Conservation (phyloP, 2,888 invertebrate genomes). For the Quadroppia sp. region DNA sequence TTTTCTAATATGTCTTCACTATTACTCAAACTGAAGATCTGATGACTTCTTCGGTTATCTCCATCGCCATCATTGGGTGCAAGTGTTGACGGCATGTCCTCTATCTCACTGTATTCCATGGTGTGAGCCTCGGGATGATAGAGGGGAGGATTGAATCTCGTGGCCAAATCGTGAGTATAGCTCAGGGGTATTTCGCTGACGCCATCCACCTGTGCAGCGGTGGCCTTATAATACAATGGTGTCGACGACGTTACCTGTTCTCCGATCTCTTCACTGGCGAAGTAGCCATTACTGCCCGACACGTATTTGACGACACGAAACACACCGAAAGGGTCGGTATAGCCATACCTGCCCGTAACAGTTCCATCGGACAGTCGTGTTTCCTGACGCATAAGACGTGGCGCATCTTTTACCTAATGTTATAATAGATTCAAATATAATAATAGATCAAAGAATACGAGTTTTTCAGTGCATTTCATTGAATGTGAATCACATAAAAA, state of each 20-base stretch:
- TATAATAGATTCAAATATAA: background rate
- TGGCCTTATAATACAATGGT: slow-evolving; percentile 36
- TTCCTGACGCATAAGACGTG: slow-evolving; percentile 42
- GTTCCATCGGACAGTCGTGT: slow-evolving; percentile 41
- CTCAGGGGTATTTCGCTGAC: background rate
- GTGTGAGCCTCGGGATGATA: slow-evolving; percentile 42
- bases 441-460: background rate
- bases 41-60: background rate
- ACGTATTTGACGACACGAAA: slow-evolving; percentile 41
- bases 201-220: slow-evolving; percentile 34
- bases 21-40: slow-evolving; percentile 30
- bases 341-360: slow-evolving; percentile 43
- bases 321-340: slow-evolving; percentile 42
- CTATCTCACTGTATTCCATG: background rate
- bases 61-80: background rate
- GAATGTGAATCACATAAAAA: background rate
- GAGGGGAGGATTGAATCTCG: slow-evolving; percentile 43
- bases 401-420: slow-evolving; percentile 11
- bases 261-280: slow-evolving; percentile 38
- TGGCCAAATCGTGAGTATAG: background rate
- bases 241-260: slow-evolving; percentile 33
- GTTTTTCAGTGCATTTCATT: background rate
- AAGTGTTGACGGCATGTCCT: background rate
- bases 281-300: slow-evolving; percentile 42
- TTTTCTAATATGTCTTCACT: slow-evolving; percentile 16